Conservation (phyloP, 2,797 vertebrate genomes). For the Microctenopoma lineatum region DNA sequence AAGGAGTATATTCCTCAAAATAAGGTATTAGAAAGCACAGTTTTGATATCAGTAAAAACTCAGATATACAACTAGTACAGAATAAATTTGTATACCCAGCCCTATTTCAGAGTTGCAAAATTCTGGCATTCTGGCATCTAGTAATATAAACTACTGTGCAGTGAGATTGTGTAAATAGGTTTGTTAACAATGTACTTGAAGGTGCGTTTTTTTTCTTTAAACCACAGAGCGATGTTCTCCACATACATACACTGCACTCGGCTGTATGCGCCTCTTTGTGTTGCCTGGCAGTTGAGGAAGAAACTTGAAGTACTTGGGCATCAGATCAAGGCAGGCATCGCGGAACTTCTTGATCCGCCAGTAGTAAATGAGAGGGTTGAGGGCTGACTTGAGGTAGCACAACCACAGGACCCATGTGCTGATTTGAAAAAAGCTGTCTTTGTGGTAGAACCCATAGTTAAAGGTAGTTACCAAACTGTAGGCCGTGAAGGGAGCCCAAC, state of each 20-base stretch:
- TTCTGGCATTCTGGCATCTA: neutral
- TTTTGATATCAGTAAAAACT: neutral
- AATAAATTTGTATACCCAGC: neutral
- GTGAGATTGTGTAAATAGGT: neutral
- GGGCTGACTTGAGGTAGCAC: slow-evolving; percentile 99
- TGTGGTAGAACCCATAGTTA: slow-evolving; percentile 89
- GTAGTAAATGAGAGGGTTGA: slow-evolving; percentile 99
- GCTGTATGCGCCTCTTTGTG: slow-evolving; percentile 91
- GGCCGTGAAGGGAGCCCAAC: slow-evolving; percentile 94
- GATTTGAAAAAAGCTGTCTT: slow-evolving; percentile 94
- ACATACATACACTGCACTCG: slow-evolving; percentile 95
- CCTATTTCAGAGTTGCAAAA: neutral
- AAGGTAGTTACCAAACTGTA: slow-evolving; percentile 95
- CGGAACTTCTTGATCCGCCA: slow-evolving; percentile 99
- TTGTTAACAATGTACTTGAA: slow-evolving; percentile 1
- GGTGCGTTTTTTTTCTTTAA: slow-evolving; percentile 64
- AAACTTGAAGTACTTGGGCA: slow-evolving; percentile 97
- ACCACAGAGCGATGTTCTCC: slow-evolving; percentile 93
- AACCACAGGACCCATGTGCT: slow-evolving; percentile 98
- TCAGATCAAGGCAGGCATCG: slow-evolving; percentile 94
- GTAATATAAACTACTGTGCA: neutral
- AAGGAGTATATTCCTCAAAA: neutral
- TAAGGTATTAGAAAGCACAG: neutral
- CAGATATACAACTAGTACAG: neutral
- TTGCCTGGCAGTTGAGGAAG: slow-evolving; percentile 93